Base-by-base conservation (phyloP, 1,140 invertebrate genomes). In the Camponotus pennsylvanicus region DNA sequence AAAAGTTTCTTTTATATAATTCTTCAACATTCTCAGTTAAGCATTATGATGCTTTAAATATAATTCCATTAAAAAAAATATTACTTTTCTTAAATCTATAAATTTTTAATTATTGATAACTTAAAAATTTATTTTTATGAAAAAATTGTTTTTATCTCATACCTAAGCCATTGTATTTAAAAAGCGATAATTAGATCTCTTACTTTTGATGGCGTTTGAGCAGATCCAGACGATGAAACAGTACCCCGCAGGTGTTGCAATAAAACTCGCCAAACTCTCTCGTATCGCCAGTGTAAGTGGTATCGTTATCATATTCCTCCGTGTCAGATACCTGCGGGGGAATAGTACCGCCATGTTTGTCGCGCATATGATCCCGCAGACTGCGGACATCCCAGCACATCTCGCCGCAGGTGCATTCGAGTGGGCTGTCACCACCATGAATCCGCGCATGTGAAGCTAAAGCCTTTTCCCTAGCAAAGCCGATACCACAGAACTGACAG, bases 401-500 rank as follows among this genome's bases (percentile, higher is more conserved):
- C 91, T 98, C 97, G 75, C 96, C 96, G 89, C 97, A 98, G 42
- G 96, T 96, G 92, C 97, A 98, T 90, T 98, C 97, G 86, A 97
- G 96, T 0, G 97, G 97, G 40, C 97, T 97, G 89, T 98, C 97
- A 49, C 97, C 97, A 49, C 96, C 97, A 92, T 97, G 97, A 52
- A 97, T 95, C 92, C 97, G 93, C 0, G 94, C 92, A 92, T 98
- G 97, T 1, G 97, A 97, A 27, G 97, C 96, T 1, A 98, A 92
- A 3, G 97, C 97, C 92, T 98, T 98, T 92, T 98, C 97, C 42
- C 97, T 95, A 0, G 97, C 97, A 94, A 98, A 98, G 9, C 97
- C 96, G 63, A 98, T 95, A 1, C 97, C 97, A 89, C 97, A 98
- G 86, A 97, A 96, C 67, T 97, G 97, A 86, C 97, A 98, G 4